Evolutionary conservation across 2,113 vertebrate genomes (phyloP).

Genomic region (Lonchura striata): DNA sequence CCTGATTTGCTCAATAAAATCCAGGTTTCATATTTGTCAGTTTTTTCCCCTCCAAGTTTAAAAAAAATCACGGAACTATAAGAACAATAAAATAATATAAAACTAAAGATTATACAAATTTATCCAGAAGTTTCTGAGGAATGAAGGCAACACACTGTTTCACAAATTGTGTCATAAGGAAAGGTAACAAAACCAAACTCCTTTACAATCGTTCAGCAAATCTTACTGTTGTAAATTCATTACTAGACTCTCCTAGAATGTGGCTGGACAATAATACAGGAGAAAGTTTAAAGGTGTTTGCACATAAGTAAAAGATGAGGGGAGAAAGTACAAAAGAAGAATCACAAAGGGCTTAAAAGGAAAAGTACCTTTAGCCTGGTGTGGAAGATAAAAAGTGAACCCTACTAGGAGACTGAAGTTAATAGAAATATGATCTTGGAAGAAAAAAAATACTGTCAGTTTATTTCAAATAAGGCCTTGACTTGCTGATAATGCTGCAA

Average conservation of each 20-base stretch:
- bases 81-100: neutral
- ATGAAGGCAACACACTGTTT: neutral
- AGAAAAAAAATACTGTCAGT: neutral
- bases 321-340: neutral
- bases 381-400: neutral
- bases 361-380: neutral
- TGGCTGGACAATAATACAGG: neutral
- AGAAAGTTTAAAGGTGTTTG: neutral
- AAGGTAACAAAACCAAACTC: neutral
- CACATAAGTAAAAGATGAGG: neutral
- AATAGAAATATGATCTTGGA: neutral
- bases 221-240: neutral
- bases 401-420: neutral
- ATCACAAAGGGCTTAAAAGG: neutral
- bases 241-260: neutral
- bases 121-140: neutral
- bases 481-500: neutral
- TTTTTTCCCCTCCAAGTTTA: fast-evolving
- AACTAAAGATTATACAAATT: neutral
- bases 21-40: neutral
- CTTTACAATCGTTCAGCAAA: neutral
- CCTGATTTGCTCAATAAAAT: neutral
- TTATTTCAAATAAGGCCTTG: neutral
- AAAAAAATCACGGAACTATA: neutral
- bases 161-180: neutral